These are phyloP conservation scores for Todiramphus chloris DNA, from an alignment of 2,113 vertebrate genomes.

Conservation along the genomic window DNA sequence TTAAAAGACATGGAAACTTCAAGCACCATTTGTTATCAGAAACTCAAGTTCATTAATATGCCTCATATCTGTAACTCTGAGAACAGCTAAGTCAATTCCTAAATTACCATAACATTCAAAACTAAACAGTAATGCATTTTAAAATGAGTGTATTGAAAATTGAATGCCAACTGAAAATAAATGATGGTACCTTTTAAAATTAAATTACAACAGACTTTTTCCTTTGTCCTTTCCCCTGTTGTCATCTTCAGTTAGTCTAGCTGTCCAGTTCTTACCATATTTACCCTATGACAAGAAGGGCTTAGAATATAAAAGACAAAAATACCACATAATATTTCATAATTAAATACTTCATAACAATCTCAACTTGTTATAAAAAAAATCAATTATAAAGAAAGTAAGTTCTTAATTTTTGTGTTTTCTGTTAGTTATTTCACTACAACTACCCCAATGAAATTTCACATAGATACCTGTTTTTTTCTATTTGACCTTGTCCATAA, in stretches of 20 bases:
- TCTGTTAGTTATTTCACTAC: background rate
- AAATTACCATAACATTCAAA: slow-evolving; percentile 79
- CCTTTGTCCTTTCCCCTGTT: slow-evolving; percentile 61
- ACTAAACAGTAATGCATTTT: slow-evolving; percentile 83
- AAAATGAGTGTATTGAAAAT: slow-evolving; percentile 81
- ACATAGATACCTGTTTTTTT: background rate
- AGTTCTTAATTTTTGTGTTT: background rate
- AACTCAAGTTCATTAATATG: slow-evolving; percentile 74
- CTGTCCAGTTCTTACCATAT: slow-evolving; percentile 58
- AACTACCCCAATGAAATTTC: background rate
- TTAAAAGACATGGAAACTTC: slow-evolving; percentile 78
- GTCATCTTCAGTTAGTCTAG: slow-evolving; percentile 68
- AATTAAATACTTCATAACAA: slow-evolving; percentile 23
- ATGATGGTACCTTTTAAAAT: slow-evolving; percentile 75
- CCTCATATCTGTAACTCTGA: slow-evolving; percentile 68
- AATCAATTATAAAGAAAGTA: background rate
- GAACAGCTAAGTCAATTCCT: slow-evolving; percentile 80
- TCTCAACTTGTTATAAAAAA: background rate
- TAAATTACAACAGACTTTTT: slow-evolving; percentile 73
- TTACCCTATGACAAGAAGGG: slow-evolving; percentile 37
- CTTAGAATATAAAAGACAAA: slow-evolving; percentile 54
- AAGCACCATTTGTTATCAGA: slow-evolving; percentile 78
- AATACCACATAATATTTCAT: slow-evolving; percentile 1
- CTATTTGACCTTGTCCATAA: background rate
- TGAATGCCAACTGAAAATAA: slow-evolving; percentile 79